Percentiles rank a stretch among this genome's conserved stretches.
phyloP scores from a whole-genome alignment of 2,113 vertebrate species.

The Tychaedon coryphoeus region DNA sequence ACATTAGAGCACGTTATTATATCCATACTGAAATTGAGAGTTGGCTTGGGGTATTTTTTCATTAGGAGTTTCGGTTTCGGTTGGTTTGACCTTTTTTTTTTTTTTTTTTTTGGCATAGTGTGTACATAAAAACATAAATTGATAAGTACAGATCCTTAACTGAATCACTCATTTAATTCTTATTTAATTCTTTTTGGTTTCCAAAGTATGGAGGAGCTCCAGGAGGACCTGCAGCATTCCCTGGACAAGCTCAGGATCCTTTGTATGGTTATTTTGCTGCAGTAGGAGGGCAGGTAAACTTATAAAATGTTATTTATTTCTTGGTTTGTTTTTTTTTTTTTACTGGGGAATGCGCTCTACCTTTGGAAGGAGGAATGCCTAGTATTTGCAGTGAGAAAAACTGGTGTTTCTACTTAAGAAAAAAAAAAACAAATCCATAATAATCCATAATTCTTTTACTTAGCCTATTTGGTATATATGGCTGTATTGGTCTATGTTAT shows the following conservation, averaged over 20 bases:
- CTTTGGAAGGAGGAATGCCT: not conserved
- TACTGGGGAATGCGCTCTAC: not conserved
- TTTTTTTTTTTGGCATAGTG: not conserved
- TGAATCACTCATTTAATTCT: not conserved
- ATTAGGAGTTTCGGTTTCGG: accelerated
- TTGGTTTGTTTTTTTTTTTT: not conserved
- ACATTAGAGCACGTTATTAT: not conserved
- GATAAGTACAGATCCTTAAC: not conserved
- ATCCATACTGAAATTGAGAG: not conserved
- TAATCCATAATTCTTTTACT: not conserved
- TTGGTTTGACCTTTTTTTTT: not conserved
- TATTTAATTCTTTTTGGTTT: not conserved
- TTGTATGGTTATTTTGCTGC: constrained; percentile 79
- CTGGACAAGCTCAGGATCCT: constrained; percentile 76
- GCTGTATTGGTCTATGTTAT: not conserved
- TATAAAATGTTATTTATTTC: not conserved
- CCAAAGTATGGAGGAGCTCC: constrained; percentile 76
- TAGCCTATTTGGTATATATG: not conserved
- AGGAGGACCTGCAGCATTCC: constrained; percentile 73
- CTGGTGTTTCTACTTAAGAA: not conserved
- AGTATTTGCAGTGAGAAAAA: not conserved
- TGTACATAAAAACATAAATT: not conserved
- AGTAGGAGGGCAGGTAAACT: constrained; percentile 77
- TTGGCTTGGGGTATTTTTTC: not conserved
- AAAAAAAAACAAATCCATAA: too few relatives aligned